These are phyloP conservation scores for Albula goreensis DNA, from an alignment of 2,113 vertebrate species.

Conservation along the genomic window DNA sequence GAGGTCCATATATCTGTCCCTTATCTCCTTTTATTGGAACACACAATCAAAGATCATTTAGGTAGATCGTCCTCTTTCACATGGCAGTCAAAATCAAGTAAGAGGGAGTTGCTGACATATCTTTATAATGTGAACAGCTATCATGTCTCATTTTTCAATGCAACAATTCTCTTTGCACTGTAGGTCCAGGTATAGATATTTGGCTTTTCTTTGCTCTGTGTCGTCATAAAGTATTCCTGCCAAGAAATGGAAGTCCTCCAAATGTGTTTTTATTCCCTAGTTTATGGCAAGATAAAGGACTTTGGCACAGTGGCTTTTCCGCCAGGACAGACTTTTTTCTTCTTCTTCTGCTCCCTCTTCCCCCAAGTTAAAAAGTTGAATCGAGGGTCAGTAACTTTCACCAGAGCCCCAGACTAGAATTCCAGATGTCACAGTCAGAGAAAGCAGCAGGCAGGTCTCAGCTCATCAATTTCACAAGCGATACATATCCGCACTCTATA, in stretches of 20 bases:
- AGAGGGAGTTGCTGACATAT: not conserved
- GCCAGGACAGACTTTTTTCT: conserved; percentile 51
- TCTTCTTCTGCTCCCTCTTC: conserved; percentile 16
- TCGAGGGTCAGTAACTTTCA: conserved; percentile 85
- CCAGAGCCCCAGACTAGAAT: conserved; percentile 85
- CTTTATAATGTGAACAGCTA: not conserved
- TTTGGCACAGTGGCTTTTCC: conserved; percentile 55
- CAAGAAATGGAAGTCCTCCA: conserved; percentile 14
- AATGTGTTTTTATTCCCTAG: conserved; percentile 39
- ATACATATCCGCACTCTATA: conserved; percentile 64
- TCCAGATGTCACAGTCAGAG: conserved; percentile 85
- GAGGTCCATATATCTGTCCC: not conserved
- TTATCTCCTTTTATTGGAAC: not conserved
- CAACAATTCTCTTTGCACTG: not conserved
- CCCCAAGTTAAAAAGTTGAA: conserved; percentile 82
- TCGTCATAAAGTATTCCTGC: not conserved
- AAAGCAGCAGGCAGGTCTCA: conserved; percentile 68
- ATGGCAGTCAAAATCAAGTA: not conserved
- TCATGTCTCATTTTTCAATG: not conserved
- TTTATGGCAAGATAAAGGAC: conserved; percentile 53
- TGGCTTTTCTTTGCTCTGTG: not conserved
- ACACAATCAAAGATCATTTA: not conserved
- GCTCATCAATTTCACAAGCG: conserved; percentile 84
- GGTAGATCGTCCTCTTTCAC: not conserved
- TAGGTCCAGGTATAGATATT: not conserved